Evolutionary conservation across 2,888 invertebrate genomes (phyloP).

Genomic region (Norana najaformis): DNA sequence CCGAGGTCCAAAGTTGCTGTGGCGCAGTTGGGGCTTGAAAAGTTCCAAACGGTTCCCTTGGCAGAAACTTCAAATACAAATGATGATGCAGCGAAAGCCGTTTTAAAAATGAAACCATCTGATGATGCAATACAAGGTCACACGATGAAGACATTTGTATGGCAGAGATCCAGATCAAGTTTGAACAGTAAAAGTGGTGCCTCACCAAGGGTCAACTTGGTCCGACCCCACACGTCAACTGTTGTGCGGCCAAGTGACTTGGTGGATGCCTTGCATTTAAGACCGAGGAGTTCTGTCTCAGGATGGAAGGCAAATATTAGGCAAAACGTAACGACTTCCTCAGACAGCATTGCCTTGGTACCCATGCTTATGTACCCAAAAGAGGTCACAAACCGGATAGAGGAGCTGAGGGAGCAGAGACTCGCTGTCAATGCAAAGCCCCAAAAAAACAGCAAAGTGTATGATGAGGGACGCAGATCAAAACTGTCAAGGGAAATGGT

Average conservation of each 20-base stretch:
- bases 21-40: slow-evolving; percentile 50
- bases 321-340: slow-evolving; percentile 48
- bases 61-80: neutral
- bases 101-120: neutral
- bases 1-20: slow-evolving; percentile 54
- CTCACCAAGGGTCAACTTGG: slow-evolving; percentile 49
- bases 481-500: slow-evolving; percentile 39
- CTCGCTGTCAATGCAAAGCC: neutral
- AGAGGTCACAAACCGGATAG: slow-evolving; percentile 49
- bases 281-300: slow-evolving; percentile 40
- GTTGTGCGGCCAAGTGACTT: slow-evolving; percentile 20
- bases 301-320: slow-evolving; percentile 22
- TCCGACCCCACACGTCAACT: slow-evolving; percentile 49
- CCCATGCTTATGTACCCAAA: slow-evolving; percentile 59
- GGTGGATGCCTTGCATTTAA: neutral
- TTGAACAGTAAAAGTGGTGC: neutral
- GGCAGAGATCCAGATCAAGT: neutral
- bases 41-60: slow-evolving; percentile 31
- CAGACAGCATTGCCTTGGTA: slow-evolving; percentile 49
- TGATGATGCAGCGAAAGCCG: neutral
- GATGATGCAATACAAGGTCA: neutral
- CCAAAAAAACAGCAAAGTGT: neutral
- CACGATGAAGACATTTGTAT: neutral
- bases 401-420: slow-evolving; percentile 30
- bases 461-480: slow-evolving; percentile 45